Evolutionary conservation across 2,888 invertebrate species (phyloP).

Genomic region (Synergus japonicus): DNA sequence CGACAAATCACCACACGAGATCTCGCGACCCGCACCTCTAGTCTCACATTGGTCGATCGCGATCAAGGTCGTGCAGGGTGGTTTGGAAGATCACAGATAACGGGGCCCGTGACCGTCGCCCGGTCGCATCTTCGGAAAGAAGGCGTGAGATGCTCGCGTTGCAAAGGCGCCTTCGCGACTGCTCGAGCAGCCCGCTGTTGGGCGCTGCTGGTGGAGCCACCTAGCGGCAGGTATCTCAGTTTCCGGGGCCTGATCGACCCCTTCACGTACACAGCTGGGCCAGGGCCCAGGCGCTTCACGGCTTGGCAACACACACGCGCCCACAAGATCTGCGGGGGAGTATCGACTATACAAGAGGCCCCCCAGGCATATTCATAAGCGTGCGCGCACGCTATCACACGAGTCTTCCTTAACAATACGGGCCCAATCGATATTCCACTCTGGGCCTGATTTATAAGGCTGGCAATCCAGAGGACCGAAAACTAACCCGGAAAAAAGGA

Average conservation of each 20-base stretch:
- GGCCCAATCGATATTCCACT: conserved; percentile 25
- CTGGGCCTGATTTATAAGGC: conserved; percentile 24
- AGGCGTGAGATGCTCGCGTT: conserved; percentile 79
- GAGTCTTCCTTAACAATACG: conserved; percentile 12
- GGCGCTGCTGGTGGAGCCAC: conserved; percentile 83
- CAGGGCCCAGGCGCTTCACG: conserved; percentile 75
- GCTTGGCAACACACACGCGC: conserved; percentile 78
- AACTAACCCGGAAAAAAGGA: neutral
- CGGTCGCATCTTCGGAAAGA: conserved; percentile 48
- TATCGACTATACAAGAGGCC: conserved; percentile 49
- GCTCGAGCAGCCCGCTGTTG: conserved; percentile 81
- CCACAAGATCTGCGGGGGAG: conserved; percentile 54
- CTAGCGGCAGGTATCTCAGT: conserved; percentile 76
- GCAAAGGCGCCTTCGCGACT: conserved; percentile 83
- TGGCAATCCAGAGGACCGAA: conserved; percentile 1
- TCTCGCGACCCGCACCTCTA: conserved; percentile 51
- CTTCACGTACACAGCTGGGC: conserved; percentile 78
- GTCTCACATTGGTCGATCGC: conserved; percentile 50
- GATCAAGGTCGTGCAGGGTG: conserved; percentile 49
- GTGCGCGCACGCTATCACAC: conserved; percentile 43
- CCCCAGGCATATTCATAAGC: conserved; percentile 50
- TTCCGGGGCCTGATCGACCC: conserved; percentile 77
- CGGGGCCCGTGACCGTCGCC: conserved; percentile 41
- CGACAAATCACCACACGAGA: conserved; percentile 41
- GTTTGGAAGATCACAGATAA: conserved; percentile 55